Conservation (phyloP, 2,113 vertebrate genomes). For the Cygnus atratus region DNA sequence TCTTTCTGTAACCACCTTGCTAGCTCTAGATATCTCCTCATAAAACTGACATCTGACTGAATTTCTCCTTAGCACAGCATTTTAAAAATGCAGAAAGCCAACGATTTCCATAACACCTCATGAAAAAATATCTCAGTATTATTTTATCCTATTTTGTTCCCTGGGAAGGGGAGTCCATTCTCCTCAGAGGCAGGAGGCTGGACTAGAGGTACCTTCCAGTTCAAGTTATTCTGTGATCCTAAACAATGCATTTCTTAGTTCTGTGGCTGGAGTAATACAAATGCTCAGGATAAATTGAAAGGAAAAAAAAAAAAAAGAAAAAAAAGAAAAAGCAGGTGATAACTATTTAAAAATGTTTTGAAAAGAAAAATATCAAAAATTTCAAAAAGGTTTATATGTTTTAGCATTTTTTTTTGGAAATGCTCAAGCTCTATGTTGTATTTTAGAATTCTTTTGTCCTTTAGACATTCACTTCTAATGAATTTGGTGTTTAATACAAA, state of each 20-base stretch:
- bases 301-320: neutral
- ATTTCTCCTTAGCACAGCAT: neutral
- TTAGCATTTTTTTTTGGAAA: neutral
- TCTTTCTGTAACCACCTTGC: neutral
- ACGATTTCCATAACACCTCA: neutral
- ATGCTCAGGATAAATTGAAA: neutral
- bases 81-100: neutral
- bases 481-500: neutral
- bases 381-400: neutral
- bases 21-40: neutral
- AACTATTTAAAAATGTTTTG: neutral
- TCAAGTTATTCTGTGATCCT: neutral
- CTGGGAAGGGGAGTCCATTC: neutral
- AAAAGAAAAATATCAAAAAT: neutral
- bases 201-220: neutral
- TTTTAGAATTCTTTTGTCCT: neutral
- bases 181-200: neutral
- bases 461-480: neutral
- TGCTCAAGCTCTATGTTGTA: neutral
- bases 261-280: neutral
- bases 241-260: neutral
- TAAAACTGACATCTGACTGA: neutral
- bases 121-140: neutral
- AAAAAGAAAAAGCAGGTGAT: fast-evolving
- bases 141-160: neutral